phyloP scores from a whole-genome alignment of 2,888 invertebrate species.

The Dynastes maya region DNA sequence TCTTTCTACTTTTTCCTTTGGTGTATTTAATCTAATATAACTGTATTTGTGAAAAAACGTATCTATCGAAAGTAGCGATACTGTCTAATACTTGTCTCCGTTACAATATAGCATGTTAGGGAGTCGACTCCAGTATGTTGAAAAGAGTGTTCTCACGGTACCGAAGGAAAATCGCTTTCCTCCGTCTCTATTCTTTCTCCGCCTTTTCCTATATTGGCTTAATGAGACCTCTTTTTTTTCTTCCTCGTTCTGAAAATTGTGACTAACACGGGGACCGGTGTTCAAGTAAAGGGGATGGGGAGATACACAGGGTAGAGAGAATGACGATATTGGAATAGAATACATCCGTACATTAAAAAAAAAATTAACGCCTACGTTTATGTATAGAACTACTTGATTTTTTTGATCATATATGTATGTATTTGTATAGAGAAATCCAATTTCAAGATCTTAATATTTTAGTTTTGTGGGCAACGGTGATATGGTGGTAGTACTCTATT shows the following conservation, averaged over 20 bases:
- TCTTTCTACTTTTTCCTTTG: neutral
- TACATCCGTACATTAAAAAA: too few species aligned
- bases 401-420: too few species aligned
- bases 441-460: too few species aligned
- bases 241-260: constrained; percentile 1
- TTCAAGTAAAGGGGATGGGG: neutral
- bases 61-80: neutral
- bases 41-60: constrained; percentile 7
- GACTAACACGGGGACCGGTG: neutral
- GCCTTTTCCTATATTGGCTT: constrained; percentile 33
- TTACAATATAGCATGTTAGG: constrained; percentile 12
- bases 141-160: constrained; percentile 42
- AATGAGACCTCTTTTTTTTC: constrained; percentile 31
- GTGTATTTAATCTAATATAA: constrained; percentile 21
- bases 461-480: too few species aligned
- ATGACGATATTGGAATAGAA: too few species aligned
- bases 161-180: constrained; percentile 44
- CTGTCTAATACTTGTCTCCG: neutral
- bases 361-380: too few species aligned
- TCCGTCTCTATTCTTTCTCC: constrained; percentile 32
- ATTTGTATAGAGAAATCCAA: too few species aligned
- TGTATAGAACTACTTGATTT: too few species aligned
- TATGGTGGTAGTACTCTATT: too few species aligned
- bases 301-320: neutral
- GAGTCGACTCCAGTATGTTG: constrained; percentile 38